Base-by-base conservation (phyloP, 2,113 vertebrate genomes). In the Phaethon lepturus region DNA sequence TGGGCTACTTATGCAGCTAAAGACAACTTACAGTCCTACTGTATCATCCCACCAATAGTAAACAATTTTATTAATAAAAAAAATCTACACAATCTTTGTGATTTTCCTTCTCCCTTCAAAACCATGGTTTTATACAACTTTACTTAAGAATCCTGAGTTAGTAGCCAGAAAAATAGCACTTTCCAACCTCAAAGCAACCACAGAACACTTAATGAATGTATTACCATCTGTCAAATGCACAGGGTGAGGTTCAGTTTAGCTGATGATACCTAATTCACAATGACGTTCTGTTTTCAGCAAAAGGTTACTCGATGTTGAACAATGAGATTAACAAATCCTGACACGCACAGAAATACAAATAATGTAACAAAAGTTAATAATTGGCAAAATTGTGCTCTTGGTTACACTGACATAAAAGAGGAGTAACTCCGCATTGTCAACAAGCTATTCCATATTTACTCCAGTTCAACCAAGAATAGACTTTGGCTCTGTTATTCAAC, bases 111-210 rank as follows among this genome's bases (percentile, higher is more conserved):
- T 67, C 28, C 59, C n/a, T 85, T 82, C 66, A 93, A 85, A 95
- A 93, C 73, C 75, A 64, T 15, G 95, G 52, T 82, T 96, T 95
- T 93, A 79, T 85, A 91, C 73, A 88, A 93, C 74, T 91, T 91
- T 72, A 52, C 74, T 95, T 72, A 91, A 74, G 87, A 93, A 87
- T 90, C 38, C 62, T 28, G 50, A 83, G 92, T 80, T 93, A 79
- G 89, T 91, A 95, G 96, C 91, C 96, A 97, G 93, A 91, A 94
- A 97, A 96, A 97, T 86, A 96, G 93, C 95, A 94, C 95, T 97
- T 96, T 95, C 81, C 95, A 90, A 91, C 95, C 95, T 96, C 95
- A 97, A 95, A 97, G 77, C 91, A 96, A 95, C 96, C 97, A 96
- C 96, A 96, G 95, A 96, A 90, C 87, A 90, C 85, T 97, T 97